Conservation (phyloP, 1,140 invertebrate genomes). For the Semibalanus balanoides region DNA sequence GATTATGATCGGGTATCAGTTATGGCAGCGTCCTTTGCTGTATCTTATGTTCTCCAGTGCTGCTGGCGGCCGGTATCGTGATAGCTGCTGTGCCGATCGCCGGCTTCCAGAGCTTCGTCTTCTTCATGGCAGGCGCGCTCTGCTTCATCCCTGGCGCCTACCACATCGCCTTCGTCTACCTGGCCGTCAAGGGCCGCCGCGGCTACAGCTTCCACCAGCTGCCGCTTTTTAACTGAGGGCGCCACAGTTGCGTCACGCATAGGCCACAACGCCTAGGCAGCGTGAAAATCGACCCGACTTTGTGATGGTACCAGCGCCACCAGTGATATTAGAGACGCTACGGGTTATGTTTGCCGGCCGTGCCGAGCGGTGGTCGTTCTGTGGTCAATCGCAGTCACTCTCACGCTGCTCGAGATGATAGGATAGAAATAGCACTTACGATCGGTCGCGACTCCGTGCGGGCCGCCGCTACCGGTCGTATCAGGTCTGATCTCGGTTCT, state of each 20-base stretch:
- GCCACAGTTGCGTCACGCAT: neutral
- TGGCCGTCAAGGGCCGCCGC: conserved; percentile 58
- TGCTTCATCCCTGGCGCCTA: conserved; percentile 50
- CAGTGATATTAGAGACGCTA: neutral
- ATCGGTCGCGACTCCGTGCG: neutral
- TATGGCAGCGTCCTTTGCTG: no score
- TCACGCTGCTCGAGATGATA: neutral
- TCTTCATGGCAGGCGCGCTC: conserved; percentile 51
- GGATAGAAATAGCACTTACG: no score
- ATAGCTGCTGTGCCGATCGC: conserved; percentile 46
- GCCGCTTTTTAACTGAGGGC: conserved; percentile 51
- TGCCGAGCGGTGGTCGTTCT: no score
- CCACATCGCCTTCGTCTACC: conserved; percentile 66
- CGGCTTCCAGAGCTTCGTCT: conserved; percentile 58
- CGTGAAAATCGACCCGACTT: neutral
- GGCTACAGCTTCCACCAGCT: conserved; percentile 71
- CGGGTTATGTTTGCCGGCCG: no score
- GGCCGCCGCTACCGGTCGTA: no score
- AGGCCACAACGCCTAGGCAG: no score
- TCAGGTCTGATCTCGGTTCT: neutral
- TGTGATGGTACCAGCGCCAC: no score
- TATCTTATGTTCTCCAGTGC: no score
- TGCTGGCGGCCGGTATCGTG: conserved; percentile 54
- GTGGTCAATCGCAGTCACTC: neutral
- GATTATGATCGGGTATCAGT: no score